Evolutionary conservation across 2,797 vertebrate genomes (phyloP), one percentile per base, ranked within the genome.

Genomic region (Geotrypetes seraphini): DNA sequence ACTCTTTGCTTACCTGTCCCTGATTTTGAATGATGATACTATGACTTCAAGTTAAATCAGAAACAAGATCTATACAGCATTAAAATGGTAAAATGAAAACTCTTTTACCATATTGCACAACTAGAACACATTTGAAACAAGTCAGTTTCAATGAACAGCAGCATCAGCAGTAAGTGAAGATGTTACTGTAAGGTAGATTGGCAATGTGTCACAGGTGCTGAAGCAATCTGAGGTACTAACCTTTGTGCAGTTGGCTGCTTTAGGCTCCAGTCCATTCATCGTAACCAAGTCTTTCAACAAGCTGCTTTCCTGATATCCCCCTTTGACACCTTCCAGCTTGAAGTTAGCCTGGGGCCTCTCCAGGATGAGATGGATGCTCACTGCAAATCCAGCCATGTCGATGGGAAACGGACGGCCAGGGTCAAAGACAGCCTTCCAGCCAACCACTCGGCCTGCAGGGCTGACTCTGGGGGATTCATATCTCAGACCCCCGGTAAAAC

Each of bases 341-440:
- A 93, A 93, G 69, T 81, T 87, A 54, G 87, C 88, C 6, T 87
- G 79, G 56, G 87, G 82, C 67, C 81, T 91, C 33, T 78, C 73
- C 43, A 93, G 66, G 42, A 92, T 81, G 42, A 93, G 66, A 22
- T 48, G 81, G 57, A 93, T 71, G 60, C 82, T 93, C 28, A 93
- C 70, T 2, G 90, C 87, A 38, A 93, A 93, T 10, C 90, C 90
- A 0, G 90, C 89, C 89, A 93, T 92, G 72, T 93, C 90, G 8
- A 92, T 89, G 36, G 85, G 88, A 36, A 93, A 93, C 13, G 90
- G 89, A 5, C 90, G 79, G 32, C 75, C 83, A 1, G 89, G 90
- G 62, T 89, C 89, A 7, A 90, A 93, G 12, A 89, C 80, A 0
- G 85, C 87, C 66, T 84, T 90, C 90, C 90, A 93, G 51, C 88